Evolutionary conservation across 2,797 vertebrate species (phyloP).

Genomic region (Danionella dracula): DNA sequence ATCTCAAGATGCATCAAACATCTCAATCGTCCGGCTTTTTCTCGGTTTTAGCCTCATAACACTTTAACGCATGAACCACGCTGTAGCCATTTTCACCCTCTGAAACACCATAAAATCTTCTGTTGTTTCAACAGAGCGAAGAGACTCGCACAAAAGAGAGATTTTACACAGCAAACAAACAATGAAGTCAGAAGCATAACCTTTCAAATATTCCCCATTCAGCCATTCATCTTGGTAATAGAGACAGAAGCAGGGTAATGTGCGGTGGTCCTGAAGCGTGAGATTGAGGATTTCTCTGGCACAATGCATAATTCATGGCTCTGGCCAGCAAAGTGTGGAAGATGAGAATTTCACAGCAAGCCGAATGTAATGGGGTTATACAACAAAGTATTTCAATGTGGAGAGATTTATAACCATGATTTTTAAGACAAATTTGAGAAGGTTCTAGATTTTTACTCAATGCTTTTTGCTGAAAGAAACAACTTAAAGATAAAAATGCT

Average conservation of each 20-base stretch:
- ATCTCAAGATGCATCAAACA: too few species aligned
- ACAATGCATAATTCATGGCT: conserved; percentile 99
- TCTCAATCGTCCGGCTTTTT: too few species aligned
- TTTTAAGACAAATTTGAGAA: background rate
- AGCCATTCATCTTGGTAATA: conserved; percentile 99
- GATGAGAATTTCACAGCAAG: conserved; percentile 99
- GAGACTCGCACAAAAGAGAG: conserved; percentile 61
- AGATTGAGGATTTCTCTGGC: conserved; percentile 88
- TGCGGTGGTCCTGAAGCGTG: conserved; percentile 96
- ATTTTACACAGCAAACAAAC: conserved; percentile 83
- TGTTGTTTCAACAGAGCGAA: conserved; percentile 63
- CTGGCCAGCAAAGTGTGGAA: conserved; percentile 99
- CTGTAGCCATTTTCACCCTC: conserved; percentile 55
- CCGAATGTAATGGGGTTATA: conserved; percentile 88
- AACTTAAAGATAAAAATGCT: background rate
- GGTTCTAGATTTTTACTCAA: background rate
- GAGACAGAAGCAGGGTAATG: conserved; percentile 96
- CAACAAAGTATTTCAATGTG: conserved; percentile 74
- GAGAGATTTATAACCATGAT: conserved; percentile 74
- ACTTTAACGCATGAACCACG: conserved; percentile 72
- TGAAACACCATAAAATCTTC: conserved; percentile 64
- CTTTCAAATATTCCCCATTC: conserved; percentile 88
- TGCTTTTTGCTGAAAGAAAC: background rate
- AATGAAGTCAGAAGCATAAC: conserved; percentile 88
- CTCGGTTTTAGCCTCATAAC: too few species aligned